phyloP scores from a whole-genome alignment of 1,140 invertebrate species.

The Drosophila bocki region DNA sequence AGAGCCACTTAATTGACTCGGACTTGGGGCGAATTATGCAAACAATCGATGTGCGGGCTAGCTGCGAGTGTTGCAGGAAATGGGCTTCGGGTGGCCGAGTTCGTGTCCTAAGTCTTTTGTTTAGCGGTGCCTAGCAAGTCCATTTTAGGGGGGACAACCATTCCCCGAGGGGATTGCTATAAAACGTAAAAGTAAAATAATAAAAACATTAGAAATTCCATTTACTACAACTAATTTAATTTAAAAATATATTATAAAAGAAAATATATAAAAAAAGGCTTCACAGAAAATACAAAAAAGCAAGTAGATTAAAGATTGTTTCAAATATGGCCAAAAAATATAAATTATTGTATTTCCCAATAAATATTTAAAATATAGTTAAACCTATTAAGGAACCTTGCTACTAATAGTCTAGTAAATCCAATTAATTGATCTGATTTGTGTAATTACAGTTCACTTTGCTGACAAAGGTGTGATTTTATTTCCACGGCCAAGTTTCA shows the following conservation, averaged over 20 bases:
- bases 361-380: neutral
- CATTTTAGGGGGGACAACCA: neutral
- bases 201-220: neutral
- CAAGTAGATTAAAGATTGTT: neutral
- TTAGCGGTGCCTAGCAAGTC: constrained; percentile 24
- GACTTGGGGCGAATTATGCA: constrained; percentile 69
- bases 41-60: constrained; percentile 37
- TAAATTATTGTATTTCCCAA: neutral
- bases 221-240: neutral
- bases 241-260: neutral
- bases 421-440: neutral
- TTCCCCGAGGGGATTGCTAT: neutral
- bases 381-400: too few relatives aligned
- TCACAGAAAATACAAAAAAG: neutral
- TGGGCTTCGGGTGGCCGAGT: constrained; percentile 50
- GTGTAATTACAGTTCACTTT: neutral
- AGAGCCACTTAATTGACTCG: constrained; percentile 72
- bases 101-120: constrained; percentile 81
- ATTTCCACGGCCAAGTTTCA: constrained; percentile 20
- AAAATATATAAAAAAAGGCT: too few relatives aligned
- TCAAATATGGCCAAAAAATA: too few relatives aligned
- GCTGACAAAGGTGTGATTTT: constrained; percentile 18
- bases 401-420: neutral
- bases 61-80: constrained; percentile 55
- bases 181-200: neutral